Base-by-base conservation (phyloP, 2,797 vertebrate species). In the Falco columbarius region DNA sequence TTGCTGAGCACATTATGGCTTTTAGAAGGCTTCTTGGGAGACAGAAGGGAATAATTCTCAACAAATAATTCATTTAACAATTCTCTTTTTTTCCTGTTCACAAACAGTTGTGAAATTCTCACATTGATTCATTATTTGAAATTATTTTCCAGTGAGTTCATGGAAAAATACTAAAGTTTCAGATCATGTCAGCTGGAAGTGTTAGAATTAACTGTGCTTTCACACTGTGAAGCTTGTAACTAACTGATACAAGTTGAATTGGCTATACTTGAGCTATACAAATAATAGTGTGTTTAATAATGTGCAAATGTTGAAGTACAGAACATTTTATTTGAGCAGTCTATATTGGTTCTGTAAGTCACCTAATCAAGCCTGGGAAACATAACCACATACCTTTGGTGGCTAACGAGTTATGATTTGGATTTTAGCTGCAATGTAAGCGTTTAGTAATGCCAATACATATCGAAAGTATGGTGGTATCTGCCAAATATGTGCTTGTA, bases 61-160 rank as follows among this genome's bases (percentile, higher is more conserved):
- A 85, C 49, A 71, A 95, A 85, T 81, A 87, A 84, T 94, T 94
- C 8, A 40, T 91, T 84, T 51, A 81, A 81, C 13, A 80, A 46
- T 61, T 93, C 8, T 74, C 10, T 71, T 23, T 38, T 59, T 67
- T 40, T 8, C 17, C 47, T 87, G 12, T 72, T 96, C 46, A 68
- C 12, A 77, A 76, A 80, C 7, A 72, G 51, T 76, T 80, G 32
- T 80, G 71, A 91, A 93, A 92, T 91, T 93, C 49, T 89, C 36
- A 18, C 22, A 47, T 3, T 85, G 56, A 66, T 87, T 94, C n/a
- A 44, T 90, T 92, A 77, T 85, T 95, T 74, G 34, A 82, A 93
- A 80, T 83, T 44, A 68, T 90, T 93, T 96, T 93, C 81, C 29
- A 87, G 38, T 54, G 56, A 82, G 34, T 82, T 96, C 59, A 94